Evolutionary conservation across 2,113 vertebrate species (phyloP), one percentile per base, ranked within the genome.

Genomic region (Hypanus sabinus): DNA sequence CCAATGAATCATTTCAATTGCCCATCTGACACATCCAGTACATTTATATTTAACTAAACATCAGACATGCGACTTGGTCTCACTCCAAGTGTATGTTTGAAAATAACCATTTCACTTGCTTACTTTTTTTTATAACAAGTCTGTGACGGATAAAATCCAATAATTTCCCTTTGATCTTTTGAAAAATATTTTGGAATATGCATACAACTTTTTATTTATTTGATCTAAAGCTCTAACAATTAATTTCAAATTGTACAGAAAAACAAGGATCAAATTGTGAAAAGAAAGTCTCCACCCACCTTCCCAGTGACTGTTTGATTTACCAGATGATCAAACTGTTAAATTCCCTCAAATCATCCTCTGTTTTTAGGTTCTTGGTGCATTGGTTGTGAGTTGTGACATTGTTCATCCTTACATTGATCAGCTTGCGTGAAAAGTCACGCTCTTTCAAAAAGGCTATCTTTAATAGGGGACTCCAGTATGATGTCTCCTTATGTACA

Each of bases 1-100:
- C 36, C 36, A 55, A 46, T 93, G 91, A 55, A 73, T 93, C 91
- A 36, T 73, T 75, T 93, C 68, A 75, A 55, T 73, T 55, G 91
- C 20, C 36, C 24, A 75, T 22, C 68, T 93, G 70, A 75, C 91
- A 73, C 16, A 71, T 14, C 70, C 11, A 93, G 46, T 93, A 46
- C 22, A 27, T 90, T 90, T 46, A 73, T 5, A 0, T 73, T 55
- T 55, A 55, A 30, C 70, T 36, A 73, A 60, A 75, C 70, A 75
- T 73, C 12, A 65, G 33, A 71, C 36, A 93, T 38, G 68, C 73
- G 90, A 93, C 68, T n/a, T 24, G 90, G 68, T 93, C 68, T 93
- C 90, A 46, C 38, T 93, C 33, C 68, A 93, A 68, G n/a, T 91
- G 65, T 10, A 20, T 33, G 33, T 11, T 71, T 93, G 18, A 73